Conservation (phyloP, 2,113 vertebrate species). For the Xenopus laevis region DNA sequence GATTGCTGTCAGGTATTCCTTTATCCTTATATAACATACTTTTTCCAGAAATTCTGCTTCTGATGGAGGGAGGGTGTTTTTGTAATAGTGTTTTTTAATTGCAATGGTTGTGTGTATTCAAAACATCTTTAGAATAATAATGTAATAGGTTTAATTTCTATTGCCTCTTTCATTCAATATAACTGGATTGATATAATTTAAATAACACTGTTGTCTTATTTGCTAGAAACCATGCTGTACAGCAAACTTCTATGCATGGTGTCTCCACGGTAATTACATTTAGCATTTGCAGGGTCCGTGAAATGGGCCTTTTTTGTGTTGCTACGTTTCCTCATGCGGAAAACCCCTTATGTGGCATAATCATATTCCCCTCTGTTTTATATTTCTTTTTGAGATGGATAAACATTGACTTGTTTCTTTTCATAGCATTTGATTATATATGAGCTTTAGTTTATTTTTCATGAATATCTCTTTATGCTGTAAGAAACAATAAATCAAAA, state of each 20-base stretch:
- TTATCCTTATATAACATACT: no score
- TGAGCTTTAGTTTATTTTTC: constrained; percentile 13
- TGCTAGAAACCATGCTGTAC: constrained; percentile 59
- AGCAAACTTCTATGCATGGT: constrained; percentile 63
- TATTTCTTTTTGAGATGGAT: constrained; percentile 49
- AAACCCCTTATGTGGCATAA: constrained; percentile 56
- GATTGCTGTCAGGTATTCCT: no score
- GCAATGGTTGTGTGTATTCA: no score
- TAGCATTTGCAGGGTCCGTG: constrained; percentile 63
- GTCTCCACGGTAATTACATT: constrained; percentile 68
- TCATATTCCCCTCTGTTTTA: constrained; percentile 55
- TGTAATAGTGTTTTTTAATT: no score
- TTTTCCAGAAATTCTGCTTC: no score
- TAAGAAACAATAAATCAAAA: constrained; percentile 22
- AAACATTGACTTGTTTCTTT: constrained; percentile 34
- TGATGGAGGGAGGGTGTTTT: no score
- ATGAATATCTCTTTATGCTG: neutral
- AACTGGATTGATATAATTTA: constrained; percentile 54
- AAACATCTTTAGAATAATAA: no score
- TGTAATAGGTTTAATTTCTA: no score
- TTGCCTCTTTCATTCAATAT: constrained; percentile 6
- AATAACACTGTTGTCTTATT: constrained; percentile 46
- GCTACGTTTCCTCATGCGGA: constrained; percentile 60
- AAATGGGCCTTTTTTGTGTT: constrained; percentile 64
- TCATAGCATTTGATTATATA: neutral